Conservation (phyloP, 2,888 invertebrate genomes). For the Torymus auratus region DNA sequence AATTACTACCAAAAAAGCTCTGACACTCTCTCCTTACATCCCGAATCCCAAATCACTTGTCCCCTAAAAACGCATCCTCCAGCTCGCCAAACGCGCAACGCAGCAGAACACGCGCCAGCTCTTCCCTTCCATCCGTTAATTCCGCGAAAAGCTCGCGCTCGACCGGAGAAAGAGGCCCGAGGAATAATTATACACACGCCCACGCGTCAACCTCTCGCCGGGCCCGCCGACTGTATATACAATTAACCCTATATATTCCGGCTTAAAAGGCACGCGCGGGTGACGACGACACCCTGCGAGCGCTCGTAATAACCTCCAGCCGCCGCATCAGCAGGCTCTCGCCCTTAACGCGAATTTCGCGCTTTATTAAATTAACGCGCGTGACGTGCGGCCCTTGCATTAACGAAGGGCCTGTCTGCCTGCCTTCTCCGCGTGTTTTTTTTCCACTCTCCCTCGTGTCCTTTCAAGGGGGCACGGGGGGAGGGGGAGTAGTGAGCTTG, state of each 20-base stretch:
- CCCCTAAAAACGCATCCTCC: no score
- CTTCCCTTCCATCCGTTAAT: neutral
- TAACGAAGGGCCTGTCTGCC: slow-evolving; percentile 24
- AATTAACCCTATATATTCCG: slow-evolving; percentile 38
- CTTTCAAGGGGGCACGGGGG: no score
- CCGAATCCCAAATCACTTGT: no score
- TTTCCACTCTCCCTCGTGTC: neutral
- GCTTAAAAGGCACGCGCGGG: neutral
- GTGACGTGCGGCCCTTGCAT: slow-evolving; percentile 32
- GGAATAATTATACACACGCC: slow-evolving; percentile 23
- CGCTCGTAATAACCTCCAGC: slow-evolving; percentile 23
- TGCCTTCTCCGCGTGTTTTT: slow-evolving; percentile 7
- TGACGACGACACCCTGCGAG: slow-evolving; percentile 7
- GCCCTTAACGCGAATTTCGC: slow-evolving; percentile 41
- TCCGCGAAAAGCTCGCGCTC: slow-evolving; percentile 20
- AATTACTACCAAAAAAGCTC: no score
- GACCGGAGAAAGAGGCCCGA: neutral
- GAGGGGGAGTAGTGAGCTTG: no score
- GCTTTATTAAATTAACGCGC: slow-evolving; percentile 58
- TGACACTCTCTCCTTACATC: no score
- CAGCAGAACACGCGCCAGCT: no score
- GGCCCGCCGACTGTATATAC: neutral
- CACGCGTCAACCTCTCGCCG: neutral
- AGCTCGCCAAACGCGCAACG: no score
- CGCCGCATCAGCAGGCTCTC: neutral